These are phyloP conservation scores for Thunnus thynnus DNA, from an alignment of 2,113 vertebrate genomes.

Conservation along the genomic window DNA sequence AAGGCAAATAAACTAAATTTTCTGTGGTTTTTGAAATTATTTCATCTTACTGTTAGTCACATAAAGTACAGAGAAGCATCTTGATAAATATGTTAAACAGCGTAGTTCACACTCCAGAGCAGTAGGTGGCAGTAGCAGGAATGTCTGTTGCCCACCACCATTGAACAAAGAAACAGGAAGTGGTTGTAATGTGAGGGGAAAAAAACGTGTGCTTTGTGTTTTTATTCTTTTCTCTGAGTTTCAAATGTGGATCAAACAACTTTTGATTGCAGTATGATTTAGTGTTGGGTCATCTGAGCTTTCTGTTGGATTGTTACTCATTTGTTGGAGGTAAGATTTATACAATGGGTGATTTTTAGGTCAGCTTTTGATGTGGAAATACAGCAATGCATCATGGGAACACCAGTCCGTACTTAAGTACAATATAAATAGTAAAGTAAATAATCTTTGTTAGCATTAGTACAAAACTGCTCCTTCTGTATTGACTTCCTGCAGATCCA, in stretches of 20 bases:
- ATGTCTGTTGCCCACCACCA: background rate
- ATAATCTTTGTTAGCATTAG: background rate
- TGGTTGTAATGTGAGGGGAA: background rate
- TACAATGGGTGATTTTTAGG: background rate
- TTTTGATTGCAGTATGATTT: background rate
- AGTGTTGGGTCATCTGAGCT: background rate
- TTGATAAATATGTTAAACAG: background rate
- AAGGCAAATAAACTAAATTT: too few relatives aligned
- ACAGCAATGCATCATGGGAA: slow-evolving; percentile 32
- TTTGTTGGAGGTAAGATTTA: background rate
- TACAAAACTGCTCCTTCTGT: background rate
- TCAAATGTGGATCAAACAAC: background rate
- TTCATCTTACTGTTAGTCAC: too few relatives aligned
- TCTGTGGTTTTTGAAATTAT: too few relatives aligned
- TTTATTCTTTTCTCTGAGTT: background rate
- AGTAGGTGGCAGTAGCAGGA: slow-evolving; percentile 5
- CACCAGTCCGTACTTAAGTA: rapidly evolving
- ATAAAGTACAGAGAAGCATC: too few relatives aligned
- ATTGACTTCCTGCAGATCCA: background rate
- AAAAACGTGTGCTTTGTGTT: background rate
- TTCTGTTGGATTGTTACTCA: background rate
- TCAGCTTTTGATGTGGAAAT: background rate
- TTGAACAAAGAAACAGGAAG: slow-evolving; percentile 17
- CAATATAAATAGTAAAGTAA: background rate
- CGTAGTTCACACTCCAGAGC: background rate